Evolutionary conservation across 2,888 invertebrate genomes (phyloP), one percentile per base, ranked within the genome.

Genomic region (Phragmatobia fuliginosa): DNA sequence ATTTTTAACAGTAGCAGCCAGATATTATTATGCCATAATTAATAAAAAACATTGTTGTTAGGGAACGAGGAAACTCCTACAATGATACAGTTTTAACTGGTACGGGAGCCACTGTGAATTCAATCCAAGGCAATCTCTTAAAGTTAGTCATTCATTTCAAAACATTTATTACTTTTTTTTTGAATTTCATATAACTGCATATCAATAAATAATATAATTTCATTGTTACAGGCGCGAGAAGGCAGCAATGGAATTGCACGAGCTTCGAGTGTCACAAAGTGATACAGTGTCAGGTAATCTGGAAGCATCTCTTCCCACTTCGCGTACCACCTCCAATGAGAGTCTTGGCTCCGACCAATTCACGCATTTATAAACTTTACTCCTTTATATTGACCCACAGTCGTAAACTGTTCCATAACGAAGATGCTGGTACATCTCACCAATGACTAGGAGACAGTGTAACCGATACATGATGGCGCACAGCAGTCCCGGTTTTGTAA

Each of bases 231-330:
- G 96, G 80, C 95, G 96, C 76, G 96, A 96, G 85, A 95, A 94
- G 75, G 95, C 96, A 62, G 96, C 96, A 18, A 85, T 95, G 78
- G 96, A 96, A 79, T 86, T 96, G 76, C 94, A 95, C 80, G 95
- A 95, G 76, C 85, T 94, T 33, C 91, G 94, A 16, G 94, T 94
- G 74, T 95, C 93, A 72, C 96, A 93, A 86, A 95, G 96, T 86
- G 96, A 96, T 85, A 96, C 96, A 79, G 94, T 96, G 77, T 96
- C 96, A 90, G 96, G 96, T 90, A 96, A 96, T 87, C 95, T 96
- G 89, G 93, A 92, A 83, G 90, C 90, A 81, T 88, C 90, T 67
- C 91, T 94, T 88, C 92, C 95, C 88, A 93, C 94, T 81, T 95
- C 96, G 86, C 91, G 91, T 77, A 92, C 94, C 84, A 94, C 94